Evolutionary conservation across 2,888 invertebrate genomes (phyloP).

Genomic region (Tenthredo mesomela): DNA sequence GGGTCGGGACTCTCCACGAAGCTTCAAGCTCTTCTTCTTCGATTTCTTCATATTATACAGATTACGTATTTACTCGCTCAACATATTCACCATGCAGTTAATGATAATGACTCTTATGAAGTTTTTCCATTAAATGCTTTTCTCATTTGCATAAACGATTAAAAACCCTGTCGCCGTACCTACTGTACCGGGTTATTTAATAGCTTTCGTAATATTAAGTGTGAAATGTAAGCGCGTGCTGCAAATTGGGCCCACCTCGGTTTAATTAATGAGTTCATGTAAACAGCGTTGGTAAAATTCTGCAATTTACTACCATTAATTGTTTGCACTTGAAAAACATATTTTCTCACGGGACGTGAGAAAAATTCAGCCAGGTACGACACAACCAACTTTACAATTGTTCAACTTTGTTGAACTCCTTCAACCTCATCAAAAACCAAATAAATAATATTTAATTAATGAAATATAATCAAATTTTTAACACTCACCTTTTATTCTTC

Average conservation of each 20-base stretch:
- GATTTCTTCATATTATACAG: not conserved
- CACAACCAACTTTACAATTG: not conserved
- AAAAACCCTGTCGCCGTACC: not conserved
- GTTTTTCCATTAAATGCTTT: constrained; percentile 25
- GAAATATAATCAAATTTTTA: no score
- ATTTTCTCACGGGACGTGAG: constrained; percentile 16
- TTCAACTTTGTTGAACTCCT: not conserved
- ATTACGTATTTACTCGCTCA: not conserved
- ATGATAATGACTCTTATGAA: not conserved
- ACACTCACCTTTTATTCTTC: no score
- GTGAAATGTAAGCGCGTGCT: constrained; percentile 33
- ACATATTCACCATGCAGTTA: not conserved
- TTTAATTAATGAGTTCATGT: constrained; percentile 46
- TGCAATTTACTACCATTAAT: constrained; percentile 47
- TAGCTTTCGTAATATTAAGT: not conserved
- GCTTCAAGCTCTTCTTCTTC: not conserved
- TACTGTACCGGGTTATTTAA: constrained; percentile 1
- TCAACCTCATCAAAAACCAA: no score
- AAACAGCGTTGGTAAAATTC: not conserved
- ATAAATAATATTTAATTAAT: no score
- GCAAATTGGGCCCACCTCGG: constrained; percentile 29
- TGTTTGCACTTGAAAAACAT: constrained; percentile 44
- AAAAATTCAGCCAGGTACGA: not conserved
- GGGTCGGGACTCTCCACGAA: not conserved
- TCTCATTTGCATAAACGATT: constrained; percentile 33